A percentile compares a stretch with the other conserved stretches of the same genome.
Evolutionary conservation across 2,888 invertebrate species (phyloP).

Genomic region (Nomada hirtipes): DNA sequence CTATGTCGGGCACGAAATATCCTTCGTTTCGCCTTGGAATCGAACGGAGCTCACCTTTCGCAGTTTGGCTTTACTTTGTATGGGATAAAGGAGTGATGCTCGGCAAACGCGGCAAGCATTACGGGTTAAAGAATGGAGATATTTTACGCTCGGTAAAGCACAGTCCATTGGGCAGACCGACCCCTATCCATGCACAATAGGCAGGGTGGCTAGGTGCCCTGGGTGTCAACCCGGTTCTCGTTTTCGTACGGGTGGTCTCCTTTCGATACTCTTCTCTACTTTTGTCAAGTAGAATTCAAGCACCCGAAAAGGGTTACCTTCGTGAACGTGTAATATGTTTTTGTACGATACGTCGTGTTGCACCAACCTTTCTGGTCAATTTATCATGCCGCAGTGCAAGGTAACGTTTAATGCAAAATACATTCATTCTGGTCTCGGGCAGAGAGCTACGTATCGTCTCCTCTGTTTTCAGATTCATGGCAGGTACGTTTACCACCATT

Average conservation of each 20-base stretch:
- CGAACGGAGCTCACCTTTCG: conserved; percentile 56
- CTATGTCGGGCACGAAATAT: conserved; percentile 25
- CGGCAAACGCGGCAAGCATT: conserved; percentile 75
- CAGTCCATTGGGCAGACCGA: conserved; percentile 69
- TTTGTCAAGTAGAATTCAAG: conserved; percentile 55
- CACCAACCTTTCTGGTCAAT: neutral
- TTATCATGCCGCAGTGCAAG: neutral
- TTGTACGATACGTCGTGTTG: neutral
- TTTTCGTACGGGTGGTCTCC: conserved; percentile 75
- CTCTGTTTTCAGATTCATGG: no score
- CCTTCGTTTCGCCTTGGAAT: conserved; percentile 48
- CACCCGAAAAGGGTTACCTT: conserved; percentile 59
- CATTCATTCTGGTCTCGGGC: neutral
- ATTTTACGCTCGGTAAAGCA: conserved; percentile 83
- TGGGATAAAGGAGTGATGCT: conserved; percentile 72
- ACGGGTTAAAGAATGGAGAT: conserved; percentile 79
- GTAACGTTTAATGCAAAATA: neutral
- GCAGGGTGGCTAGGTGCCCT: conserved; percentile 70
- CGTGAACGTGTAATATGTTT: conserved; percentile 18
- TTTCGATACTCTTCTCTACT: conserved; percentile 65
- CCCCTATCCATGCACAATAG: conserved; percentile 70
- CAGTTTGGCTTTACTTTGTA: conserved; percentile 64
- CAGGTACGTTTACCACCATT: no score
- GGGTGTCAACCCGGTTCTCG: conserved; percentile 80
- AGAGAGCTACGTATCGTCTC: neutral